Conservation (phyloP, 2,113 vertebrate genomes). For the Naja naja region DNA sequence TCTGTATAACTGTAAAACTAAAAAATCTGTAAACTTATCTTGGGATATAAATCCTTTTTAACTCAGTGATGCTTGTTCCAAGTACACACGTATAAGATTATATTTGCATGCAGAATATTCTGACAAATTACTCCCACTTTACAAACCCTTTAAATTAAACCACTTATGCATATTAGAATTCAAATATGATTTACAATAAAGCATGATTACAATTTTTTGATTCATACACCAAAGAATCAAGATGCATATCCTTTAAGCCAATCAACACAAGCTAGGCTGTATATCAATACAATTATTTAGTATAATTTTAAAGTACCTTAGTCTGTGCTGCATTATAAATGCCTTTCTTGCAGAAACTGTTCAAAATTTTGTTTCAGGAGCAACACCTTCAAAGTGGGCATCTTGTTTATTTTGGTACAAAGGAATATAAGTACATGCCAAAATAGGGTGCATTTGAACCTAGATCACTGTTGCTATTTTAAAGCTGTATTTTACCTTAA, state of each 20-base stretch:
- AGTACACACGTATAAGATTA: neutral
- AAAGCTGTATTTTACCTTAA: constrained; percentile 21
- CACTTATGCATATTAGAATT: neutral
- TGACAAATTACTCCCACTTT: neutral
- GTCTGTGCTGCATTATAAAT: neutral
- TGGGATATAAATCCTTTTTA: neutral
- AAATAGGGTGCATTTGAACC: neutral
- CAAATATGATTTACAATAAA: neutral
- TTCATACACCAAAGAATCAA: neutral
- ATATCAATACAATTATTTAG: neutral
- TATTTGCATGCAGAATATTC: neutral
- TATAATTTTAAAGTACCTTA: neutral
- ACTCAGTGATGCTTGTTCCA: neutral
- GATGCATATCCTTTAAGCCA: neutral
- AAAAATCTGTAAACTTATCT: neutral
- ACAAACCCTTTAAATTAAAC: neutral
- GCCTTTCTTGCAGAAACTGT: neutral
- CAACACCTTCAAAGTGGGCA: neutral
- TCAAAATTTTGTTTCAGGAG: neutral
- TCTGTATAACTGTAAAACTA: neutral
- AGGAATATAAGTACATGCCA: neutral
- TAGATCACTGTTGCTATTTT: neutral
- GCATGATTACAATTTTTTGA: neutral
- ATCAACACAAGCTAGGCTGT: neutral
- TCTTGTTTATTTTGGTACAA: neutral